phyloP scores from a whole-genome alignment of 1,140 invertebrate genomes.

The Penaeus japonicus region DNA sequence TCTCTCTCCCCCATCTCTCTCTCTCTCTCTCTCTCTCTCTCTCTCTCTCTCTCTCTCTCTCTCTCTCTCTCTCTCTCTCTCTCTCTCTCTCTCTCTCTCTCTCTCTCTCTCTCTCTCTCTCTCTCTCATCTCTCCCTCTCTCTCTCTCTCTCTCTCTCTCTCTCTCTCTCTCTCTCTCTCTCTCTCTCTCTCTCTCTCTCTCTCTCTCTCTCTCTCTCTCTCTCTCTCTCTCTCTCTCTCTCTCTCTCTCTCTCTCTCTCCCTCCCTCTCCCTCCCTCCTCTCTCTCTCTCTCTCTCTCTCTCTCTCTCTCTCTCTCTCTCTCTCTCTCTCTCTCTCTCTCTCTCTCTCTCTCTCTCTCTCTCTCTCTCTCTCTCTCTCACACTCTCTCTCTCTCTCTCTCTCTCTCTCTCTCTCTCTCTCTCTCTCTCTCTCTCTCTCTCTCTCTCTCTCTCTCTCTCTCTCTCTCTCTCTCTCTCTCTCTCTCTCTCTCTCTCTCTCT shows the following conservation, averaged over 20 bases:
- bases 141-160: too few relatives aligned
- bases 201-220: conserved; percentile 16
- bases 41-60: background rate
- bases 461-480: conserved; percentile 30
- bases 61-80: background rate
- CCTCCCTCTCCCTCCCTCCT: background rate
- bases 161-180: background rate
- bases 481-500: conserved; percentile 19
- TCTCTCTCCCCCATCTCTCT: too few relatives aligned
- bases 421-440: conserved; percentile 25
- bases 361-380: background rate
- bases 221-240: background rate
- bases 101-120: background rate
- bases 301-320: background rate
- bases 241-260: background rate
- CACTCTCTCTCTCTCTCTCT: background rate
- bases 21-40: background rate
- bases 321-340: background rate
- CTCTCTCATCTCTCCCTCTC: background rate
- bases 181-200: background rate
- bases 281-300: background rate
- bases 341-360: too few relatives aligned
- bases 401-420: conserved; percentile 2
- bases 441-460: conserved; percentile 20
- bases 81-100: background rate